phyloP scores from a whole-genome alignment of 2,113 vertebrate species.

The Passer montanus region DNA sequence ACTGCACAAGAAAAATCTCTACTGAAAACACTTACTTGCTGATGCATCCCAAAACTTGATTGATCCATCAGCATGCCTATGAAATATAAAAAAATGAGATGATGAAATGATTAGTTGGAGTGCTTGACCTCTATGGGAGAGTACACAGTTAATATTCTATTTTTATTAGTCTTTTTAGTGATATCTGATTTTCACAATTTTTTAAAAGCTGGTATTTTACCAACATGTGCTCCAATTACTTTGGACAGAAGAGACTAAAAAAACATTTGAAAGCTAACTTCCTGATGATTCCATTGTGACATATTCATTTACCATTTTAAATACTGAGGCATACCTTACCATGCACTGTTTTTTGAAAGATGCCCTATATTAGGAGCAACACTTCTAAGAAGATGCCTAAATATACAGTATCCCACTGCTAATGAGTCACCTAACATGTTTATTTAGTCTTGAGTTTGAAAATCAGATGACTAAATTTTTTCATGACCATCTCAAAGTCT shows the following conservation, averaged over 20 bases:
- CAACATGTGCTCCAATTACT: neutral
- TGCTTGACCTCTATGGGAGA: neutral
- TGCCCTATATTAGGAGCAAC: neutral
- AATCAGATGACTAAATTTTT: neutral
- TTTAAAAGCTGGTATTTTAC: fast-evolving
- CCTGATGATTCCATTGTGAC: neutral
- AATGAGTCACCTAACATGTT: neutral
- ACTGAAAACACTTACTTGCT: conserved; percentile 85
- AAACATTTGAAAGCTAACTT: neutral
- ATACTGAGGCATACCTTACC: neutral
- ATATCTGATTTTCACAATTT: neutral
- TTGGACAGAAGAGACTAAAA: neutral
- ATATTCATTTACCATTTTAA: neutral
- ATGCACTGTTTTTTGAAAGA: neutral
- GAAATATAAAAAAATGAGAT: conserved; percentile 11
- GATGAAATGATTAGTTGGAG: neutral
- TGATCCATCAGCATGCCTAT: conserved; percentile 96
- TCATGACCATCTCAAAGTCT: neutral
- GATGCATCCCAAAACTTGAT: conserved; percentile 99
- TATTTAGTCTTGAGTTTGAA: neutral
- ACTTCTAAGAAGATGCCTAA: neutral
- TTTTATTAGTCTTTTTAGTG: neutral
- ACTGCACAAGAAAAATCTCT: neutral
- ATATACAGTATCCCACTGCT: neutral
- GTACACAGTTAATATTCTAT: neutral